These are phyloP conservation scores for Anthonomus grandis DNA, from an alignment of 1,140 invertebrate genomes.

Conservation along the genomic window DNA sequence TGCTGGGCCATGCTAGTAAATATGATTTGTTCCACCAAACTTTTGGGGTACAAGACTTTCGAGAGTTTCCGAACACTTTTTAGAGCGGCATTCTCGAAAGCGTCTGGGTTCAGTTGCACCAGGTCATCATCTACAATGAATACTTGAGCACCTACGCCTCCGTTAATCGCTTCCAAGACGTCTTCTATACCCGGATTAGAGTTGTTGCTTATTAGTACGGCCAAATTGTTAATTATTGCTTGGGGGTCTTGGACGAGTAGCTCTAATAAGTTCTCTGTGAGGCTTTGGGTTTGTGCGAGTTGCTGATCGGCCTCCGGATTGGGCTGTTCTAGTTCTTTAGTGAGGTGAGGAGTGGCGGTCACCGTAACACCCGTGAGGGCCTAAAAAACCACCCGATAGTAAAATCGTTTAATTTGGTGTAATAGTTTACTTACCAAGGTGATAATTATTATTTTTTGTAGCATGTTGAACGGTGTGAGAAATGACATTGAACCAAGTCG, in stretches of 20 bases:
- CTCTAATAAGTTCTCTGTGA: not conserved
- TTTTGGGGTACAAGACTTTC: slow-evolving; percentile 1
- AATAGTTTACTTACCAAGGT: too few relatives aligned
- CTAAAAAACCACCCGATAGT: too few relatives aligned
- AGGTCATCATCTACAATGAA: slow-evolving; percentile 3
- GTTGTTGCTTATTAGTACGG: not conserved
- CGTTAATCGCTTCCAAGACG: slow-evolving; percentile 3
- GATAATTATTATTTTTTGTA: too few relatives aligned
- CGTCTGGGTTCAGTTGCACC: not conserved
- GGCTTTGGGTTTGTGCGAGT: not conserved
- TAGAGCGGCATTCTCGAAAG: not conserved
- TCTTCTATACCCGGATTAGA: slow-evolving; percentile 1
- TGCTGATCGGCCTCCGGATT: too few relatives aligned
- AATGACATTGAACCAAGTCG: too few relatives aligned
- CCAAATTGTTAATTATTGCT: not conserved
- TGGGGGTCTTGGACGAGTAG: not conserved
- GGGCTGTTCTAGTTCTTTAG: not conserved
- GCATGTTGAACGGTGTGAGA: too few relatives aligned
- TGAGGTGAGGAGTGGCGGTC: too few relatives aligned
- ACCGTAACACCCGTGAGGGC: too few relatives aligned
- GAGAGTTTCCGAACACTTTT: not conserved
- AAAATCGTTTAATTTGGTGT: too few relatives aligned
- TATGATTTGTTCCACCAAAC: not conserved
- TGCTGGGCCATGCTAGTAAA: not conserved
- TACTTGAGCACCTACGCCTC: not conserved